phyloP scores from a whole-genome alignment of 1,140 invertebrate species.

The Acromyrmex heyeri region DNA sequence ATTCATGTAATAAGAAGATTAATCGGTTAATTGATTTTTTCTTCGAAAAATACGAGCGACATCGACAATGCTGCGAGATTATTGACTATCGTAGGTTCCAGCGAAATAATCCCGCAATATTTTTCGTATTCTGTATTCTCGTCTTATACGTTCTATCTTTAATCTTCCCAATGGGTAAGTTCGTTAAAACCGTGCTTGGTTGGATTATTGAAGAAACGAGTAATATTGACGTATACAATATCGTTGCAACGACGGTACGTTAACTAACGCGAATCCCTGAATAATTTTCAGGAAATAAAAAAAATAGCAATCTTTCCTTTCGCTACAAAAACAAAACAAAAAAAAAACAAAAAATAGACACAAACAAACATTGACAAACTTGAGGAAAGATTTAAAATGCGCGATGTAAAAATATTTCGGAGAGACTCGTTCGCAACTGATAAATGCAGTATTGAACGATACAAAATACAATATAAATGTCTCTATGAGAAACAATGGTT shows the following conservation, averaged over 20 bases:
- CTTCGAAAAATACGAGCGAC: not conserved
- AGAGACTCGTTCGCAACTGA: not conserved
- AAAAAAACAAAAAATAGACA: not conserved
- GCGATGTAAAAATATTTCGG: not conserved
- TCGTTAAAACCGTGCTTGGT: not conserved
- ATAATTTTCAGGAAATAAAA: not conserved
- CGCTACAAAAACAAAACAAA: not conserved
- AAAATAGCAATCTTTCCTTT: not conserved
- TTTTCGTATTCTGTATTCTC: not conserved
- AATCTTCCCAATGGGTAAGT: constrained; percentile 1
- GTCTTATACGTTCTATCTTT: not conserved
- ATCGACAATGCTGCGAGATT: not conserved
- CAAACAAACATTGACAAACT: not conserved
- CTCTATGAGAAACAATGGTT: too few species aligned
- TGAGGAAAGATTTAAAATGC: not conserved
- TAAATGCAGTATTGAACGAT: not conserved
- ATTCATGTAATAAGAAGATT: constrained; percentile 51
- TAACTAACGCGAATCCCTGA: not conserved
- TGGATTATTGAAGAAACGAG: not conserved
- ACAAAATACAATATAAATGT: not conserved
- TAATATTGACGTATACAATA: constrained; percentile 1
- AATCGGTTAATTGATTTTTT: constrained; percentile 46
- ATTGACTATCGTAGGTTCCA: not conserved
- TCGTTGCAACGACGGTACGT: not conserved
- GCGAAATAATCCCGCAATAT: not conserved